Conservation (phyloP, 2,113 vertebrate genomes). For the Myotis davidii region DNA sequence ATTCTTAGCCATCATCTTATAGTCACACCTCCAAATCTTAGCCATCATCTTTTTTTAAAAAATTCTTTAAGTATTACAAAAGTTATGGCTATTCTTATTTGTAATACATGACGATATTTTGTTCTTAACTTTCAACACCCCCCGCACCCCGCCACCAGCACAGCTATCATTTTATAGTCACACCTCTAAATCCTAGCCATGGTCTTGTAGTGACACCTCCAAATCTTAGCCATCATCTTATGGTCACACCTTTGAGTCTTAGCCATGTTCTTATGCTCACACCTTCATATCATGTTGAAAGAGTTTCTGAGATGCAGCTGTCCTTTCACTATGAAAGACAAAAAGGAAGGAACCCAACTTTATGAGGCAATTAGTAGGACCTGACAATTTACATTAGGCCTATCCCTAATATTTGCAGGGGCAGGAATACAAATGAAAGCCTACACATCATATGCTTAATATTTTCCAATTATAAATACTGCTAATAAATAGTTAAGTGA, state of each 20-base stretch:
- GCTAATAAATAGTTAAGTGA: not conserved
- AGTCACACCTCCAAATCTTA: not conserved
- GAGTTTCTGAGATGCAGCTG: not conserved
- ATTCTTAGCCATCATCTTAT: too few relatives aligned
- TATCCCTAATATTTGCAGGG: not conserved
- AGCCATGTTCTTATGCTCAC: not conserved
- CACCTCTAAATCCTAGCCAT: not conserved
- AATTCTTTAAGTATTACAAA: too few relatives aligned
- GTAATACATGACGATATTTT: too few relatives aligned
- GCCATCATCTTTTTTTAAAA: too few relatives aligned
- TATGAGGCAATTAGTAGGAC: not conserved
- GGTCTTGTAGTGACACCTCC: not conserved
- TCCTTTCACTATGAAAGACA: not conserved
- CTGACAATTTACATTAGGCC: not conserved
- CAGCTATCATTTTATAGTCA: too few relatives aligned
- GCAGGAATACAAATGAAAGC: not conserved
- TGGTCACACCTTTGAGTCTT: not conserved
- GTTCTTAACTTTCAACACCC: too few relatives aligned
- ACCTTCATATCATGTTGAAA: not conserved
- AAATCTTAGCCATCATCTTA: not conserved
- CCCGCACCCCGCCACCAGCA: too few relatives aligned
- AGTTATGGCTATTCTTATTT: too few relatives aligned
- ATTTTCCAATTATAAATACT: not conserved
- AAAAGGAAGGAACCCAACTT: not conserved
- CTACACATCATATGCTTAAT: not conserved